These are phyloP conservation scores for Xiphydria camelus DNA, from an alignment of 2,888 invertebrate species.

Conservation along the genomic window DNA sequence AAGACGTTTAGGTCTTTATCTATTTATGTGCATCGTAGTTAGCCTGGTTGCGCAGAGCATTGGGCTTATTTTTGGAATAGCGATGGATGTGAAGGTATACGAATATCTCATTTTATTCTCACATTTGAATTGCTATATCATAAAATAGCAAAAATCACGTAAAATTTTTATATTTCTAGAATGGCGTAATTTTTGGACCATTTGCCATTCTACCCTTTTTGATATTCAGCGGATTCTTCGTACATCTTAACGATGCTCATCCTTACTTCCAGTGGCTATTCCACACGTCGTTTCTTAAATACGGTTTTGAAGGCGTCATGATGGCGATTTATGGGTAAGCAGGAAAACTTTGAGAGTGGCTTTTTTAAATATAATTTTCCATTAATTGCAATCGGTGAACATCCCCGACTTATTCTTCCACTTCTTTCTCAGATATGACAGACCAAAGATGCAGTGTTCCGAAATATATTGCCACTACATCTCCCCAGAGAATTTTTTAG, in stretches of 20 bases:
- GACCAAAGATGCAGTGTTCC: constrained; percentile 74
- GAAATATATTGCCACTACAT: constrained; percentile 76
- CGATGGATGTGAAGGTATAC: constrained; percentile 75
- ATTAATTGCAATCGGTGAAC: not conserved
- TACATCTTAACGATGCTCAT: constrained; percentile 81
- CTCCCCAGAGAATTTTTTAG: constrained; percentile 73
- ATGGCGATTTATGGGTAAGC: constrained; percentile 73
- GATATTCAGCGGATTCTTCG: constrained; percentile 91
- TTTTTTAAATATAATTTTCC: not conserved
- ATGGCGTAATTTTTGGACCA: constrained; percentile 88
- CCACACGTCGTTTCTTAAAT: constrained; percentile 85
- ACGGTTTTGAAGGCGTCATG: constrained; percentile 83
- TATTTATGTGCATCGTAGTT: constrained; percentile 73
- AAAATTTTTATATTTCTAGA: constrained; percentile 59
- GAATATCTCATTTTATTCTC: not conserved
- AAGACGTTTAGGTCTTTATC: constrained; percentile 72
- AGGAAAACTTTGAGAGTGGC: not conserved
- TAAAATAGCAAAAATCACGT: not conserved
- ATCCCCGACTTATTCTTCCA: not conserved
- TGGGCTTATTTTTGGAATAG: constrained; percentile 83
- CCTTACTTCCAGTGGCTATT: constrained; percentile 80
- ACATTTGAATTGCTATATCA: constrained; percentile 1
- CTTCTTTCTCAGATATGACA: constrained; percentile 63
- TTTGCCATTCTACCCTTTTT: constrained; percentile 85
- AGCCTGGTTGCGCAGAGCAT: constrained; percentile 85